Base-by-base conservation (phyloP, 2,888 invertebrate genomes). In the Heteropelma amictum region DNA sequence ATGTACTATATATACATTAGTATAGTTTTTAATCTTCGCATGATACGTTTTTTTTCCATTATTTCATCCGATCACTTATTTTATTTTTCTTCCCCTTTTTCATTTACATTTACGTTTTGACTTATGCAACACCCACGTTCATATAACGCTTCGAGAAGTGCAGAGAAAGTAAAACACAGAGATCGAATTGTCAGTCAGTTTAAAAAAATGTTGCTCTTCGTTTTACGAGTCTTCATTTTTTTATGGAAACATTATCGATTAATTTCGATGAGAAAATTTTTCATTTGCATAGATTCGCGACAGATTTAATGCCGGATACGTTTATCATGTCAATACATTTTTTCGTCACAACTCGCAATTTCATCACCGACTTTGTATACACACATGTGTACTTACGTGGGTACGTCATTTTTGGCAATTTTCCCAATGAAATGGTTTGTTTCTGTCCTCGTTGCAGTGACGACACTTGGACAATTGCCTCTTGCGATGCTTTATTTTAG, bases 31-130 rank as follows among this genome's bases (percentile, higher is more conserved):
- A 33, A 42, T 49, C 42, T 64, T 65, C 60, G 54, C 12, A 64
- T 73, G 77, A 77, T 77, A 77, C 77, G 77, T 77, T 73, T 77
- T 35, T 61, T 33, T 45, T 51, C 23, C 45, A 33, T 23, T 35
- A 12, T 8, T 7, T 6, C 33, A 42, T 26, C 69, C 54, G 35
- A 61, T 72, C 64, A 54, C 49, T 72, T 61, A 54, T 53, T 61
- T 38, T 67, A 47, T 67, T 7, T 30, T 17, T 51, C 42, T 2
- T 38, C 61, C 42, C 17, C 17, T 17, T 61, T 56, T 38, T 58
- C 23, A 7, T 54, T n/a, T 47, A 1, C 14, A 2, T 12, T 10
- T n/a, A 7, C 1, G 10, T 14, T 61, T 61, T 14, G 10, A 30
- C 12, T 35, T 35, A 49, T 12, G n/a, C n/a, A n/a, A 49, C 12